Conservation (phyloP, 2,113 vertebrate species). For the Prochilodus magdalenae region DNA sequence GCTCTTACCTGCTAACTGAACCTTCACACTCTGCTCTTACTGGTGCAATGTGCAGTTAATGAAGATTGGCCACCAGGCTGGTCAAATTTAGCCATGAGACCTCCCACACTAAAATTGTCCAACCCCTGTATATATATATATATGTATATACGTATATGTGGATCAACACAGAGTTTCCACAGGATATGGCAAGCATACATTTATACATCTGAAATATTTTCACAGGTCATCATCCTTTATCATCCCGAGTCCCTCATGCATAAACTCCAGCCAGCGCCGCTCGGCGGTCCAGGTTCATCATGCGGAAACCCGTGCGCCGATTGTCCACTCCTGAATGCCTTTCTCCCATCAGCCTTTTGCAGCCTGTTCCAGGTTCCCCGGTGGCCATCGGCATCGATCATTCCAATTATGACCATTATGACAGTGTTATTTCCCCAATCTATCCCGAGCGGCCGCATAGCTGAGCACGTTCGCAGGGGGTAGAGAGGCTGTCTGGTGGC, state of each 20-base stretch:
- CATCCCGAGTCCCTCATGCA: slow-evolving; percentile 15
- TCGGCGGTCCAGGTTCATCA: slow-evolving; percentile 18
- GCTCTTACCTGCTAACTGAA: no score
- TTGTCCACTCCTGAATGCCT: slow-evolving; percentile 19
- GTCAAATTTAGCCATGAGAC: no score
- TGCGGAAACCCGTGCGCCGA: slow-evolving; percentile 9
- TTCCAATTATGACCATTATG: slow-evolving; percentile 55
- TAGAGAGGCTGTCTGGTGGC: slow-evolving; percentile 26
- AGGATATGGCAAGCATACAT: background rate
- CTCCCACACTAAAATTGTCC: no score
- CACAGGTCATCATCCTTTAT: slow-evolving; percentile 12
- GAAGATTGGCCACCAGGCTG: no score
- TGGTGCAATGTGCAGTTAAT: no score
- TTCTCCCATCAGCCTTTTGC: slow-evolving; percentile 38
- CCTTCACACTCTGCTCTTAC: no score
- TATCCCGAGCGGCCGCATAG: slow-evolving; percentile 13
- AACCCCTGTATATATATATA: no score
- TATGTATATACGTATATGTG: no score
- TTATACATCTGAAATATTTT: background rate
- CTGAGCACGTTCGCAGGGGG: slow-evolving; percentile 1
- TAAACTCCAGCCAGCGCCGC: slow-evolving; percentile 15
- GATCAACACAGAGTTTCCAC: background rate
- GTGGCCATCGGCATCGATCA: slow-evolving; percentile 50
- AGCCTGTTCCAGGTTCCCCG: slow-evolving; percentile 2
- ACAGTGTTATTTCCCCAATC: slow-evolving; percentile 46